A percentile compares a stretch with the other conserved stretches of the same genome.
Conservation (phyloP, 2,797 vertebrate genomes). For the Echiichthys vipera region DNA sequence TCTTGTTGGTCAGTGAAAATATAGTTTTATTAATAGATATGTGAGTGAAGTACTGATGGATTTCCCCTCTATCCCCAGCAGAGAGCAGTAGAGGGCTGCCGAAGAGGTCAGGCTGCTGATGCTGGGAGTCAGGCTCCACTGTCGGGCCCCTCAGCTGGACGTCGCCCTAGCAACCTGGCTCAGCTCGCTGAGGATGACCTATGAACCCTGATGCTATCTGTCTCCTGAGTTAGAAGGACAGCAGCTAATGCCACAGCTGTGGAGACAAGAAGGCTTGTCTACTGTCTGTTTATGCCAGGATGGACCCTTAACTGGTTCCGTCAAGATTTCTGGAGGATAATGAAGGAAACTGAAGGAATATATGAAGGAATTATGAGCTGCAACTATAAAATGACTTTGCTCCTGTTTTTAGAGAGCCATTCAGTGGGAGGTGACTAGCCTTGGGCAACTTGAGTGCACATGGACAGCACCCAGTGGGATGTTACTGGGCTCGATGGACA, state of each 20-base stretch:
- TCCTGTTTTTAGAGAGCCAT: constrained; percentile 52
- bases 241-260: constrained; percentile 47
- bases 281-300: constrained; percentile 45
- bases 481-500: constrained; percentile 38
- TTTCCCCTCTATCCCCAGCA: constrained; percentile 70
- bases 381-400: constrained; percentile 38
- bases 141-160: constrained; percentile 73
- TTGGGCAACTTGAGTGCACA: constrained; percentile 35
- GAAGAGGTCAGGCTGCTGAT: constrained; percentile 71
- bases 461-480: constrained; percentile 41
- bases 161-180: constrained; percentile 87
- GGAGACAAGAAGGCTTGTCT: constrained; percentile 44
- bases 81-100: constrained; percentile 81
- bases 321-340: constrained; percentile 35
- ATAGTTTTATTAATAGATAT: neutral
- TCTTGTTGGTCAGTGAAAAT: neutral
- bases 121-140: constrained; percentile 58
- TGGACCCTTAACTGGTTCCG: constrained; percentile 45
- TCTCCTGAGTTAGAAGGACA: constrained; percentile 52
- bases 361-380: constrained; percentile 55
- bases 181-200: constrained; percentile 92
- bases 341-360: constrained; percentile 44
- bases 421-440: constrained; percentile 29
- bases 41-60: neutral
- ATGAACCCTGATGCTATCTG: constrained; percentile 73